Base-by-base conservation (phyloP, 2,888 invertebrate species). In the Eumacrocentrus americanus region DNA sequence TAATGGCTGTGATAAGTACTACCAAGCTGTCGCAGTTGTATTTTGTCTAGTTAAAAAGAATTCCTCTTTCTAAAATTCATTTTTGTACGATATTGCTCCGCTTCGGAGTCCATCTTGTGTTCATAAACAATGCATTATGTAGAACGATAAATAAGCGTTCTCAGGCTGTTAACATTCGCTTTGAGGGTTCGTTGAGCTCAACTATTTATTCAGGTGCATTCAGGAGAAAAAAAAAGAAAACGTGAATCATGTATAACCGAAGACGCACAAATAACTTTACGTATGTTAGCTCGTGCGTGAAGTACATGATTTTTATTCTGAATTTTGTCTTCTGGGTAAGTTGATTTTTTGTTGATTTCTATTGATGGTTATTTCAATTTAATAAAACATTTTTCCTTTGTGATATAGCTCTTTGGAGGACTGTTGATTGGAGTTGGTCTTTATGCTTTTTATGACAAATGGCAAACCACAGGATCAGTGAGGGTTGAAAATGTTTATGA, bases 391-490 rank as follows among this genome's bases (percentile, higher is more conserved):
- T n/a, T n/a, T n/a, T n/a, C n/a, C n/a, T n/a, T n/a, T n/a, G n/a
- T n/a, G n/a, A n/a, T 3, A 38, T 86, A 96, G 96, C 82, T 96
- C 55, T 88, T 94, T 71, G 95, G 96, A 58, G 93, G 94, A 22
- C 82, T 93, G 9, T 82, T 96, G 46, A 89, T 95, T 60, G 94
- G 91, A 5, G 89, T 95, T 62, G 96, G 95, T 5, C 82, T 93
- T 2, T 96, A 95, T 81, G 95, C 96, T 0, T 94, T 95, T 75
- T 89, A 93, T 63, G 95, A 96, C 75, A 96, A 96, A 85, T 94
- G 93, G 89, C 92, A 94, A 75, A 88, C 92, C 3, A 91, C 90
- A 18, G 94, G 94, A 66, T 89, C 91, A 70, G 87, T 94, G 35
- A 89, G 91, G 80, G 82, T 92, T 69, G 92, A 94, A 73, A 94